Percentiles rank a stretch among this genome's conserved stretches.
These are phyloP conservation scores for Hartigia nigra DNA, from an alignment of 2,888 invertebrate genomes.

Conservation along the genomic window DNA sequence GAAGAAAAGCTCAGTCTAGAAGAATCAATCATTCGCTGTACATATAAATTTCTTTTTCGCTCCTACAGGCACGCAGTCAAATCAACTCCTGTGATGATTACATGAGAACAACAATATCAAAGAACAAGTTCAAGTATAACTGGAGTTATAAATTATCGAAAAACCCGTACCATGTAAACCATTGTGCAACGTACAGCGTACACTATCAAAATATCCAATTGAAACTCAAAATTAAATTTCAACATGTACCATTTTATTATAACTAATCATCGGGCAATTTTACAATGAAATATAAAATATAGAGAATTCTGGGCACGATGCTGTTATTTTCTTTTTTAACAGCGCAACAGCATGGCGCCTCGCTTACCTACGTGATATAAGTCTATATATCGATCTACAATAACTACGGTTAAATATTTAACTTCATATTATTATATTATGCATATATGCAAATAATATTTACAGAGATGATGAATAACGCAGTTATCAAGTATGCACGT, in stretches of 20 bases:
- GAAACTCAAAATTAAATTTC: slow-evolving; percentile 40
- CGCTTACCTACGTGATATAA: slow-evolving; percentile 30
- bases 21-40: slow-evolving; percentile 26
- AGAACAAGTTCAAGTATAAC: slow-evolving; percentile 3
- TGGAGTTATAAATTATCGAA: background rate
- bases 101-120: background rate
- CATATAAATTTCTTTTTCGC: slow-evolving; percentile 27
- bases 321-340: slow-evolving; percentile 24
- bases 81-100: slow-evolving; percentile 2
- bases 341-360: slow-evolving; percentile 35
- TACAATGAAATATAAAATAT: slow-evolving; percentile 56
- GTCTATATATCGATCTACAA: slow-evolving; percentile 39
- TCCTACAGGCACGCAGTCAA: slow-evolving; percentile 12
- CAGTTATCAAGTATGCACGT: slow-evolving; percentile 30
- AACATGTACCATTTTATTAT: slow-evolving; percentile 50
- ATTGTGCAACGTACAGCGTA: slow-evolving; percentile 27
- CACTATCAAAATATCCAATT: slow-evolving; percentile 27
- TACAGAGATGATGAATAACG: slow-evolving; percentile 35
- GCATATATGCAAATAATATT: slow-evolving; percentile 49
- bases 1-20: slow-evolving; percentile 28
- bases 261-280: slow-evolving; percentile 47
- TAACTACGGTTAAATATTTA: slow-evolving; percentile 49
- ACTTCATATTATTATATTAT: slow-evolving; percentile 44
- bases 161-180: background rate
- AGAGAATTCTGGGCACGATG: slow-evolving; percentile 40